A percentile compares a stretch with the other conserved stretches of the same genome.
Conservation (phyloP, 2,797 vertebrate genomes). For the Crocidura indochinensis region DNA sequence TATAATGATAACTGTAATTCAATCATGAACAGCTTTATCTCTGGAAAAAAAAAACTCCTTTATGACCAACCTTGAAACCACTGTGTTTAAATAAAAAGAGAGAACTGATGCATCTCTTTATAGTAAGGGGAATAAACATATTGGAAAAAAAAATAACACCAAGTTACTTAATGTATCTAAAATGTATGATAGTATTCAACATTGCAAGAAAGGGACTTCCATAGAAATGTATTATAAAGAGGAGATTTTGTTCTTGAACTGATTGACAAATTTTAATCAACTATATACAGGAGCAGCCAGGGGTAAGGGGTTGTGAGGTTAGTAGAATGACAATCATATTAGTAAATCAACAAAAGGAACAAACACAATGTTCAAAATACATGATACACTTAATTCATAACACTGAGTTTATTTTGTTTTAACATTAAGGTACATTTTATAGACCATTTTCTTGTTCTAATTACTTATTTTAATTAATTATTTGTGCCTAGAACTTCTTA, state of each 20-base stretch:
- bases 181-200: not conserved
- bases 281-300: not conserved
- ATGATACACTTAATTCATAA: not conserved
- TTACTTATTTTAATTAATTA: not conserved
- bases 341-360: not conserved
- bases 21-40: too few species aligned
- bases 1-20: too few species aligned
- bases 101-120: not conserved
- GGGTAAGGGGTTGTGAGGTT: fast-evolving
- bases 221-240: not conserved
- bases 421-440: not conserved
- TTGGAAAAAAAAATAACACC: not conserved
- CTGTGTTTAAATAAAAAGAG: too few species aligned
- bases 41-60: too few species aligned
- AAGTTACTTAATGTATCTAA: not conserved
- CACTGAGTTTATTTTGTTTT: not conserved
- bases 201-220: not conserved
- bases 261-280: not conserved
- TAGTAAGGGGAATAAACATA: not conserved
- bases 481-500: constrained; percentile 9
- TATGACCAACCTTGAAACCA: too few species aligned
- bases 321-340: not conserved
- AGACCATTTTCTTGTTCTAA: not conserved
- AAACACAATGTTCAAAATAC: not conserved
- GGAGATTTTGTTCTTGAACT: not conserved